Evolutionary conservation across 2,797 vertebrate species (phyloP).

Genomic region (Alca torda): DNA sequence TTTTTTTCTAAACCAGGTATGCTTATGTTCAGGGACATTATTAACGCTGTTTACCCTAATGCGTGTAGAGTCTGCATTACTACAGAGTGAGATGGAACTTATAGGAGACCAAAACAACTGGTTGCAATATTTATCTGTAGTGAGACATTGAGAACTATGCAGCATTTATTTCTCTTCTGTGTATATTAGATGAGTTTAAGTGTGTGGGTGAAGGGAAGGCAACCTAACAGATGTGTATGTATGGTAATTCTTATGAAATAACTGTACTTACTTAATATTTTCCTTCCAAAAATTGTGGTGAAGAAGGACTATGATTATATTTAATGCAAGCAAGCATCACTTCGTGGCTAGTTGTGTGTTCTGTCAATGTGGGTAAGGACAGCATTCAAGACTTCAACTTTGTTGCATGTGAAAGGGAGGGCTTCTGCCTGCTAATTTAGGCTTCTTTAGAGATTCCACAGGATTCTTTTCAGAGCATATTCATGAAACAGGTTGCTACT

Average conservation of each 20-base stretch:
- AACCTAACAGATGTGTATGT: rapidly evolving
- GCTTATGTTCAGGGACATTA: background rate
- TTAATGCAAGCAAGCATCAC: background rate
- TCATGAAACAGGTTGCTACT: background rate
- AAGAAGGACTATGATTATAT: background rate
- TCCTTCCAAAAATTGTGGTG: background rate
- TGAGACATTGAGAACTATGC: rapidly evolving
- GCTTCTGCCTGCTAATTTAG: background rate
- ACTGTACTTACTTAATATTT: background rate
- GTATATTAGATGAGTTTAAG: background rate
- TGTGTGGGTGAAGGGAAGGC: background rate
- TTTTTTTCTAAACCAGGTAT: background rate
- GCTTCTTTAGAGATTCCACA: background rate
- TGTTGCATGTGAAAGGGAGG: background rate
- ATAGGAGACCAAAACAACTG: background rate
- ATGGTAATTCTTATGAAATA: background rate
- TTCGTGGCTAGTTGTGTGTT: background rate
- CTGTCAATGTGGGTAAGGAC: background rate
- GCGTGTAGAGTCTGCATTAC: background rate
- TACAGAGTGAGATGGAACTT: background rate
- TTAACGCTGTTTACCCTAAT: background rate
- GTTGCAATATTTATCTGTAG: background rate
- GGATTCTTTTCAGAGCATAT: background rate
- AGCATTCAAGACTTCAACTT: background rate
- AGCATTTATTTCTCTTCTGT: background rate